Conservation (phyloP, 2,113 vertebrate genomes). For the Chionodraco myersi region DNA sequence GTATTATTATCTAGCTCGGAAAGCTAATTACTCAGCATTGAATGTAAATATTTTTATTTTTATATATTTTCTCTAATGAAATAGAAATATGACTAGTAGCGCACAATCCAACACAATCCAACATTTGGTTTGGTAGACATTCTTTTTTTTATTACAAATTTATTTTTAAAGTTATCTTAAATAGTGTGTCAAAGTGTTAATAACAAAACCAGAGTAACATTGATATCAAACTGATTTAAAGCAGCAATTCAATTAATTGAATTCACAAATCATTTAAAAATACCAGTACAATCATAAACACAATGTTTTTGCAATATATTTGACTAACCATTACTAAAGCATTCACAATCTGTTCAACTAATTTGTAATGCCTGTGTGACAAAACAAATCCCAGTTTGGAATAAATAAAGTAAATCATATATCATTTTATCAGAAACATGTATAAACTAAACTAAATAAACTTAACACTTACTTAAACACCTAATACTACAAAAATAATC, state of each 20-base stretch:
- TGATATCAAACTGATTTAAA: slow-evolving; percentile 20
- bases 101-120: not conserved
- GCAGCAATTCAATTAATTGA: not conserved
- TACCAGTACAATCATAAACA: too few relatives aligned
- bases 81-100: not conserved
- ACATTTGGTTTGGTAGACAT: not conserved
- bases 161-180: slow-evolving; percentile 2
- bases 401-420: too few relatives aligned
- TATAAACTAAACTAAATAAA: too few relatives aligned
- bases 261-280: too few relatives aligned
- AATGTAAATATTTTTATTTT: not conserved
- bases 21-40: not conserved
- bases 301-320: too few relatives aligned
- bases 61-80: not conserved
- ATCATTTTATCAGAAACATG: too few relatives aligned
- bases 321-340: too few relatives aligned
- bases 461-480: too few relatives aligned
- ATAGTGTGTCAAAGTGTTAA: not conserved
- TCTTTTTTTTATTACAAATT: slow-evolving; percentile 13
- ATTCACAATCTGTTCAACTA: too few relatives aligned
- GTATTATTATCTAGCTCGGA: not conserved
- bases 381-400: too few relatives aligned
- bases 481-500: too few relatives aligned
- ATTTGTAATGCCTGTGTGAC: too few relatives aligned
- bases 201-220: not conserved